Evolutionary conservation across 2,113 vertebrate genomes (phyloP).

Genomic region (Neotragus pygmaeus): DNA sequence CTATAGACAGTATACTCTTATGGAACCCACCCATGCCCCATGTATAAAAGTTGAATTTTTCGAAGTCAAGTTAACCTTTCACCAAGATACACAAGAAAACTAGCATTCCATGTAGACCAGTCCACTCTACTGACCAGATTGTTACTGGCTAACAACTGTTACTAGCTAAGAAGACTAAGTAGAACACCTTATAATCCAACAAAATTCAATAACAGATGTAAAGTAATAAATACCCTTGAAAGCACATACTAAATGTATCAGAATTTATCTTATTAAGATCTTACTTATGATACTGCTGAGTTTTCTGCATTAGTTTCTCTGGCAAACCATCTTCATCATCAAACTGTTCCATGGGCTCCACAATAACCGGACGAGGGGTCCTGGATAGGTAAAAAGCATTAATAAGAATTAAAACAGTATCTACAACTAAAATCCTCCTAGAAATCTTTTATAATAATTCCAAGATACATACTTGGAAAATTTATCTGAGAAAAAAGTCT

Average conservation of each 20-base stretch:
- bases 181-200: background rate
- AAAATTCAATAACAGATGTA: slow-evolving; percentile 9
- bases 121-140: background rate
- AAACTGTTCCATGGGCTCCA: slow-evolving; percentile 95
- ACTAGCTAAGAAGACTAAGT: background rate
- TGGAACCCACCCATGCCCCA: background rate
- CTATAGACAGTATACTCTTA: background rate
- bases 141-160: background rate
- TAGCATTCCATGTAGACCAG: background rate
- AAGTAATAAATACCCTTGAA: background rate
- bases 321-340: slow-evolving; percentile 96
- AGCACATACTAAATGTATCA: background rate
- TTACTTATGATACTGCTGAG: slow-evolving; percentile 95
- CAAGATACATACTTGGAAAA: background rate
- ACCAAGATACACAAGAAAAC: background rate
- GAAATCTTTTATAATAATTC: slow-evolving; percentile 3
- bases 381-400: slow-evolving; percentile 75
- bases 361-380: slow-evolving; percentile 94
- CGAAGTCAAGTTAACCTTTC: background rate
- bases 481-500: background rate
- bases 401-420: background rate
- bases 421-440: background rate
- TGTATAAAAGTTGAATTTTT: background rate
- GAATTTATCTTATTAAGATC: slow-evolving; percentile 27
- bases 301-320: slow-evolving; percentile 94